These are phyloP conservation scores for Agonopterix subpropinquella DNA, from an alignment of 2,888 invertebrate genomes.

Conservation along the genomic window DNA sequence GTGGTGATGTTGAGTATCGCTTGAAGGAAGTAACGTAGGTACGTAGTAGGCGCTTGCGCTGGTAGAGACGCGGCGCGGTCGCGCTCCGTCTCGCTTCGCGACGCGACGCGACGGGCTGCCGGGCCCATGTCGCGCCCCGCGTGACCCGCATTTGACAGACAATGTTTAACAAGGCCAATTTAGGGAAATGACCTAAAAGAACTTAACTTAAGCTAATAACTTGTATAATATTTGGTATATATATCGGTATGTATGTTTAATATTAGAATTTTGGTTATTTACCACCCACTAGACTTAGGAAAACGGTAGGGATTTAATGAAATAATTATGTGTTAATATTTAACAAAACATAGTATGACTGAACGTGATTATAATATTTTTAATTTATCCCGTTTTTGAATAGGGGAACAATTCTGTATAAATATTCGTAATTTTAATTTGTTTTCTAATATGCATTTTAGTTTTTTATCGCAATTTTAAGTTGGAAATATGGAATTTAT, in stretches of 20 bases:
- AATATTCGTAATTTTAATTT: constrained; percentile 72
- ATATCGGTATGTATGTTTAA: constrained; percentile 75
- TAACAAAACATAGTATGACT: constrained; percentile 70
- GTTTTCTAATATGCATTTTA: constrained; percentile 70
- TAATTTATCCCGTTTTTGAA: constrained; percentile 56
- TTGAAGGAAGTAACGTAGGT: background rate
- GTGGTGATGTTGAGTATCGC: constrained; percentile 4
- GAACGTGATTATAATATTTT: constrained; percentile 69
- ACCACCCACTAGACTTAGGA: constrained; percentile 74
- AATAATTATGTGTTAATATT: constrained; percentile 73
- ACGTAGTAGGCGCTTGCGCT: background rate
- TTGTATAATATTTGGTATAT: constrained; percentile 75
- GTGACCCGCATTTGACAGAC: constrained; percentile 63
- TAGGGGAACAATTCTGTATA: constrained; percentile 68
- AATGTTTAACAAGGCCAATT: constrained; percentile 66
- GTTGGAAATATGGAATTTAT: constrained; percentile 65
- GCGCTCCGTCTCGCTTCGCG: background rate
- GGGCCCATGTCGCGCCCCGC: constrained; percentile 9
- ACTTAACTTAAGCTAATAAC: constrained; percentile 75
- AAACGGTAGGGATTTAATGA: constrained; percentile 69
- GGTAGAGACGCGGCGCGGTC: constrained; percentile 1
- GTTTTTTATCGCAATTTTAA: constrained; percentile 70
- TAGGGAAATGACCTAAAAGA: constrained; percentile 71
- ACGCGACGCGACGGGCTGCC: background rate
- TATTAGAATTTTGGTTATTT: constrained; percentile 75